A percentile compares a stretch with the other conserved stretches of the same genome.
Evolutionary conservation across 2,888 invertebrate species (phyloP).

Genomic region (Hydrotaea cyrtoneurina): DNA sequence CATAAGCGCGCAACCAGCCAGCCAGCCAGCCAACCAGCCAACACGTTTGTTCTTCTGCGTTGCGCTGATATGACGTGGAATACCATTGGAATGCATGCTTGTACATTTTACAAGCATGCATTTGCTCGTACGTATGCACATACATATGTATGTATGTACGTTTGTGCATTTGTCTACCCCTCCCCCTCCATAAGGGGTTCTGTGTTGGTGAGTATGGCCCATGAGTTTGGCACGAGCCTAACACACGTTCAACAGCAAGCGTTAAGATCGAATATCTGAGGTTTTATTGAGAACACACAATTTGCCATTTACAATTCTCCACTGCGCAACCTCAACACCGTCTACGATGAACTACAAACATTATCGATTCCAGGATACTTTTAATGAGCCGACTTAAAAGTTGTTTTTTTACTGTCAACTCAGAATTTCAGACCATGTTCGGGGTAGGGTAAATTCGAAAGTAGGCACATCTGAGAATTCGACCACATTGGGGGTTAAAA

Average conservation of each 20-base stretch:
- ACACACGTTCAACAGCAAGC: slow-evolving; percentile 73
- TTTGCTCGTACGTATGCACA: not conserved
- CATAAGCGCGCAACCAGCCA: not conserved
- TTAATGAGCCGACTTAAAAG: no score
- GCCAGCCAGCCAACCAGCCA: slow-evolving; percentile 15
- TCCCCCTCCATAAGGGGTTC: not conserved
- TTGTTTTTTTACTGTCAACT: no score
- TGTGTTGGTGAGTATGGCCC: not conserved
- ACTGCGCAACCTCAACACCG: not conserved
- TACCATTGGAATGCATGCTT: slow-evolving; percentile 17
- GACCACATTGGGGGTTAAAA: no score
- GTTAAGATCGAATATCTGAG: not conserved
- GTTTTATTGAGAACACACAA: not conserved
- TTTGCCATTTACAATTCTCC: not conserved
- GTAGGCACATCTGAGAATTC: no score
- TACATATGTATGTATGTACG: no score
- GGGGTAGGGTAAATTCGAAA: no score
- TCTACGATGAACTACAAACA: not conserved
- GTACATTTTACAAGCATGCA: slow-evolving; percentile 20
- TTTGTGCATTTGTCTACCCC: not conserved
- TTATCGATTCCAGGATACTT: no score
- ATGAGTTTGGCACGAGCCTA: slow-evolving; percentile 76
- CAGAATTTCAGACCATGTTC: no score
- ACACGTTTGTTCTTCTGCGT: not conserved
- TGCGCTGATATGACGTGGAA: not conserved